Conservation (phyloP, 2,113 vertebrate genomes). For the Ageneiosus marmoratus region DNA sequence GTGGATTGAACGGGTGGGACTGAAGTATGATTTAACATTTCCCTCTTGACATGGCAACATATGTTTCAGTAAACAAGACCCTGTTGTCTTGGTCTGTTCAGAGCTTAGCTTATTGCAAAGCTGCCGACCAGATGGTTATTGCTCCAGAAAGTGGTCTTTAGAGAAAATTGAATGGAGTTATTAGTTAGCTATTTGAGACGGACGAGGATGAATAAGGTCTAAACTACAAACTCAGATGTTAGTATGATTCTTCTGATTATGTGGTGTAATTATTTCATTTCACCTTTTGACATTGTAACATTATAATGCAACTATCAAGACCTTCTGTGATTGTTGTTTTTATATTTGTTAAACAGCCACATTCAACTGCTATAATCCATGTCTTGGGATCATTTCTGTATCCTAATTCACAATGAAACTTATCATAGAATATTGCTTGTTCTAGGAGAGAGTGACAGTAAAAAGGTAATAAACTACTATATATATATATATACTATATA, state of each 20-base stretch:
- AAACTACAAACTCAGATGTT: conserved; percentile 24
- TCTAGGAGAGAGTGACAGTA: not conserved
- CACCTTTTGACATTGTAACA: not conserved
- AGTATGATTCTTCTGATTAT: no score
- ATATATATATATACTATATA: not conserved
- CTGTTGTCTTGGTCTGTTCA: conserved; percentile 25
- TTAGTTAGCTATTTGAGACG: conserved; percentile 30
- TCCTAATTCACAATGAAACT: not conserved
- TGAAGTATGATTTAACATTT: conserved; percentile 68
- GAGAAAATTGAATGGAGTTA: conserved; percentile 43
- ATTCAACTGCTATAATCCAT: not conserved
- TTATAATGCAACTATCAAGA: not conserved
- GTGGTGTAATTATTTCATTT: no score
- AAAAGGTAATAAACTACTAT: not conserved
- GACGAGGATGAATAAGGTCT: conserved; percentile 29
- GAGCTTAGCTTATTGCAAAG: conserved; percentile 44
- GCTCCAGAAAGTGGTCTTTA: conserved; percentile 45
- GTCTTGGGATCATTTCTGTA: not conserved
- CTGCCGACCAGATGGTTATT: conserved; percentile 48
- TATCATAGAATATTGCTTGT: not conserved
- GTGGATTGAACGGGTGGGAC: conserved; percentile 61
- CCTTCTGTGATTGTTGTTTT: not conserved
- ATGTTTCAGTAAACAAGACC: conserved; percentile 66
- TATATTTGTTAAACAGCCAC: not conserved
- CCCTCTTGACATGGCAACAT: conserved; percentile 66